These are phyloP conservation scores for Rhamnusium bicolor DNA, from an alignment of 2,888 invertebrate genomes.

Conservation along the genomic window DNA sequence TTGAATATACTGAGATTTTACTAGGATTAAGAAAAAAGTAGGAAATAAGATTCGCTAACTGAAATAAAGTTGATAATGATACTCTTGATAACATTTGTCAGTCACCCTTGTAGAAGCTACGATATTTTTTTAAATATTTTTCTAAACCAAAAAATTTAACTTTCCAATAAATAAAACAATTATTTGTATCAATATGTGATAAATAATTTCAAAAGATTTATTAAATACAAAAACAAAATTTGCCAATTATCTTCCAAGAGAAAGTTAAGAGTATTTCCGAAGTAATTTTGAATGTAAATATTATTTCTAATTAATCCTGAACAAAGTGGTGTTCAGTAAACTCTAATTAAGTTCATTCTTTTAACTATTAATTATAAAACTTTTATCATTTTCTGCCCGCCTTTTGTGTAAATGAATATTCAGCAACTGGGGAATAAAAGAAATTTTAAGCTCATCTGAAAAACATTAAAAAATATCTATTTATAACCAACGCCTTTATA, in stretches of 20 bases:
- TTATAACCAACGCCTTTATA: not conserved
- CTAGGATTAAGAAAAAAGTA: too few relatives aligned
- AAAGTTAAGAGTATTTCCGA: not conserved
- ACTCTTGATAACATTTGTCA: too few relatives aligned
- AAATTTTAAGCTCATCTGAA: not conserved
- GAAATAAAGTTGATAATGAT: too few relatives aligned
- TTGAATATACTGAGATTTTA: too few relatives aligned
- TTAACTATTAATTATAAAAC: conserved; percentile 14
- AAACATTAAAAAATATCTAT: not conserved
- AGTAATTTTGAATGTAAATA: conserved; percentile 8
- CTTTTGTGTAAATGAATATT: not conserved
- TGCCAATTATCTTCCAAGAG: not conserved
- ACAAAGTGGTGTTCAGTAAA: conserved; percentile 5
- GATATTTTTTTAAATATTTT: too few relatives aligned
- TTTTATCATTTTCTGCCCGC: conserved; percentile 5
- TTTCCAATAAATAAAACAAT: not conserved
- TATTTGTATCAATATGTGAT: not conserved
- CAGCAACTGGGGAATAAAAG: not conserved
- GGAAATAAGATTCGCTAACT: too few relatives aligned
- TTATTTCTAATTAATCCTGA: conserved; percentile 1
- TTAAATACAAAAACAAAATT: not conserved
- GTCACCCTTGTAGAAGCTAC: too few relatives aligned
- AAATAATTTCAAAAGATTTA: not conserved
- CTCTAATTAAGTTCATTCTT: conserved; percentile 19
- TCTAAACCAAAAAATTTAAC: too few relatives aligned